Conservation (phyloP, 2,888 invertebrate genomes). For the Fragum sueziense region DNA sequence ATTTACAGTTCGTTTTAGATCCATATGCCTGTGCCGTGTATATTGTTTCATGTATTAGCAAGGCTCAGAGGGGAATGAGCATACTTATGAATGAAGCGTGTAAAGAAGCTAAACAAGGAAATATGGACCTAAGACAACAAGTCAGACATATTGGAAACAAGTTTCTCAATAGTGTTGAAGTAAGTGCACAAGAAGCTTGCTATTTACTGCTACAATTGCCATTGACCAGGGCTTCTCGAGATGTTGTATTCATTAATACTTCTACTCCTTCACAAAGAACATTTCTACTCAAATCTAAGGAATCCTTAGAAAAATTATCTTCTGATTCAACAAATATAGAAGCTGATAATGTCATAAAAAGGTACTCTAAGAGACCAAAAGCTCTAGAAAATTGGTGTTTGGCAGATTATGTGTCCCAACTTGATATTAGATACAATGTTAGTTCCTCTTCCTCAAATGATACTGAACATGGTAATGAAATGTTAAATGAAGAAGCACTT, state of each 20-base stretch:
- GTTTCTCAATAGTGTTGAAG: constrained; percentile 67
- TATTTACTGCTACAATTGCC: constrained; percentile 64
- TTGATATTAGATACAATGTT: too few relatives aligned
- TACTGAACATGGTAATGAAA: too few relatives aligned
- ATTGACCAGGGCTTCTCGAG: constrained; percentile 54
- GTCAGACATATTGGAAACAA: constrained; percentile 63
- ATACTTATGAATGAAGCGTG: constrained; percentile 52
- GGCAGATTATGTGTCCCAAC: constrained; percentile 56
- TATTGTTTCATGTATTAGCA: constrained; percentile 60
- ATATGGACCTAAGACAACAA: constrained; percentile 41
- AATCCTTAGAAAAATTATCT: constrained; percentile 57
- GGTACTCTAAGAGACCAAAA: constrained; percentile 54
- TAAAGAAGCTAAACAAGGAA: constrained; percentile 55
- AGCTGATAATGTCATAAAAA: constrained; percentile 35
- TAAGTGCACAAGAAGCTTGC: constrained; percentile 71
- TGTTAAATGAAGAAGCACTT: too few relatives aligned
- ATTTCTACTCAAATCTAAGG: constrained; percentile 65
- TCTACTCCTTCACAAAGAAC: constrained; percentile 65
- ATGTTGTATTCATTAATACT: constrained; percentile 64
- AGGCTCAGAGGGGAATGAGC: constrained; percentile 62
- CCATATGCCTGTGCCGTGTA: constrained; percentile 63
- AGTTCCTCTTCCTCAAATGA: too few relatives aligned
- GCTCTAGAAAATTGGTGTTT: constrained; percentile 36
- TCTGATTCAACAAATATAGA: constrained; percentile 55
- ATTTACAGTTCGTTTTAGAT: constrained; percentile 53